Evolutionary conservation across 2,797 vertebrate species (phyloP).

Genomic region (Parauchenoglanis ngamensis): DNA sequence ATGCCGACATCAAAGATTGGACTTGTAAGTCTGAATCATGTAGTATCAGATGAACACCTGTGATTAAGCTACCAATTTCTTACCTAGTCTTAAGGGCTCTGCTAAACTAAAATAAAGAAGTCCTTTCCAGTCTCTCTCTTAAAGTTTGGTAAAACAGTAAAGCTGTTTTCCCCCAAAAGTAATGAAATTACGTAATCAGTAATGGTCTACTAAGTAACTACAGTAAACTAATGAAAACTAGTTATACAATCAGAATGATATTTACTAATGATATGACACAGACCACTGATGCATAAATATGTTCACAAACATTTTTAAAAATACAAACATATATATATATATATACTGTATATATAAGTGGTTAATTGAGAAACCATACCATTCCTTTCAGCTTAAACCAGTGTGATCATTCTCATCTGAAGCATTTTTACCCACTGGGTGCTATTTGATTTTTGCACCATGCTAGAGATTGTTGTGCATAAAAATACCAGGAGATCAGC

Average conservation of each 20-base stretch:
- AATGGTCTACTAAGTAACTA: background rate
- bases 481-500: background rate
- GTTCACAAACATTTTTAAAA: background rate
- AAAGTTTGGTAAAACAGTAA: background rate
- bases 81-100: slow-evolving; percentile 22
- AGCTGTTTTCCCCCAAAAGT: background rate
- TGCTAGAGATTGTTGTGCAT: background rate
- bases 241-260: background rate
- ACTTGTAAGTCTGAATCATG: slow-evolving; percentile 28
- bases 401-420: background rate
- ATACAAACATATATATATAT: background rate
- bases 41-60: slow-evolving; percentile 16
- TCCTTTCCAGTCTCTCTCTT: background rate
- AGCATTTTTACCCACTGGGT: background rate
- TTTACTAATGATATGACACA: background rate
- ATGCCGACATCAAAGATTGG: slow-evolving; percentile 30
- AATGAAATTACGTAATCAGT: background rate
- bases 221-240: background rate
- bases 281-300: background rate
- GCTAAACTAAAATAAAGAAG: slow-evolving; percentile 27
- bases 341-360: no score
- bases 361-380: no score
- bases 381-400: background rate
- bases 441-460: background rate
- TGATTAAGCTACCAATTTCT: slow-evolving; percentile 19